phyloP scores from a whole-genome alignment of 2,113 vertebrate genomes.

The Cisticola juncidis region DNA sequence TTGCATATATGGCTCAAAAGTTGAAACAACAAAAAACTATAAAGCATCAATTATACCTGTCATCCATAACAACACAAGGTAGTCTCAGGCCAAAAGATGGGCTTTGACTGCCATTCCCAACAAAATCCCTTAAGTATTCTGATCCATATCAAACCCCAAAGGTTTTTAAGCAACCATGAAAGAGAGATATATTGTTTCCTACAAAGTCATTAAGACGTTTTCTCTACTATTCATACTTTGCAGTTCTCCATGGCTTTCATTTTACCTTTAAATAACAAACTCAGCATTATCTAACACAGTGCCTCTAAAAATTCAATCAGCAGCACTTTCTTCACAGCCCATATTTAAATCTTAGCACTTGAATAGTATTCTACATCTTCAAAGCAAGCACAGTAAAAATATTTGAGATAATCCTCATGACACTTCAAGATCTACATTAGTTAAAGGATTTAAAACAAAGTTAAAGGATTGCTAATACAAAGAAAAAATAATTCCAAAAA shows the following conservation, averaged over 20 bases:
- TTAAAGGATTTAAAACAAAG: not conserved
- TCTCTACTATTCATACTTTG: not conserved
- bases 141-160: not conserved
- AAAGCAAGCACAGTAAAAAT: not conserved
- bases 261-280: not conserved
- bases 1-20: not conserved
- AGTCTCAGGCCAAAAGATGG: not conserved
- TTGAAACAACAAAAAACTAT: not conserved
- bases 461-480: not conserved
- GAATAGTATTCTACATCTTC: not conserved
- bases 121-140: not conserved
- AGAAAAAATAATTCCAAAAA: not conserved
- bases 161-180: not conserved
- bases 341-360: not conserved
- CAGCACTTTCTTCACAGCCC: not conserved
- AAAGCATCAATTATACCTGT: not conserved
- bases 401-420: not conserved
- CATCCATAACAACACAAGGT: not conserved
- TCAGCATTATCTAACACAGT: not conserved
- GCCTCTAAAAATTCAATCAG: not conserved
- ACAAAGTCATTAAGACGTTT: not conserved
- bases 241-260: not conserved
- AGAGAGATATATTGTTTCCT: not conserved
- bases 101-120: not conserved
- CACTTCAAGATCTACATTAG: not conserved